Base-by-base conservation (phyloP, 2,888 invertebrate genomes). In the Hedya salicella region DNA sequence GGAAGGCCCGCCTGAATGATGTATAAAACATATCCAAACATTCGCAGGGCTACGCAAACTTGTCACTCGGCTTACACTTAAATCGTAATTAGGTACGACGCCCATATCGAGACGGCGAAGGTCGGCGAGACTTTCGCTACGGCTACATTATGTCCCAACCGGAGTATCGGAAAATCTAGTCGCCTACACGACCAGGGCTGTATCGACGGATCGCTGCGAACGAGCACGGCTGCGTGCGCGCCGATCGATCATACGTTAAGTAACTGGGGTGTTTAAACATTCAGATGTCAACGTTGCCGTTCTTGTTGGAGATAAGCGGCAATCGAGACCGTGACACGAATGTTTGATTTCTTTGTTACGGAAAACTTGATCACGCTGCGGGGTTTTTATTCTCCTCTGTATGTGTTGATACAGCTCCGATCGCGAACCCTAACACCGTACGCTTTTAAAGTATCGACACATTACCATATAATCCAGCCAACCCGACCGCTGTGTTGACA, bases 61-160 rank as follows among this genome's bases (percentile, higher is more conserved):
- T 66, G 66, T 66, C 66, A 66, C 66, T 52, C 39, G 40, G 57
- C 56, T 64, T 64, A 57, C 50, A 50, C 64, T 65, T 50, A 53
- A 62, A 59, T 53, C 76, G 75, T 80, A 83, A 85, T 85, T 86
- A 85, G 86, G 84, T 83, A 79, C 84, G 79, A 80, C 85, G 82
- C 78, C 88, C 86, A 87, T 90, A 91, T 89, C 87, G 82, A 87
- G 90, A 76, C 79, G 75, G 75, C 81, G 91, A 92, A 91, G 91
- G 91, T 89, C 91, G 86, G 79, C 83, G 70, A 90, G 87, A 91
- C 91, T 91, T 92, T 92, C 91, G 91, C 91, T 87, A 77, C 78
- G 79, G 80, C 80, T 75, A 80, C 78, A 85, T 83, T 83, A 83
- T 81, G 80, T 83, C 85, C 86, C 86, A 83, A 86, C 83, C 83